phyloP scores from a whole-genome alignment of 2,888 invertebrate genomes.

The Allolobophora icterica region DNA sequence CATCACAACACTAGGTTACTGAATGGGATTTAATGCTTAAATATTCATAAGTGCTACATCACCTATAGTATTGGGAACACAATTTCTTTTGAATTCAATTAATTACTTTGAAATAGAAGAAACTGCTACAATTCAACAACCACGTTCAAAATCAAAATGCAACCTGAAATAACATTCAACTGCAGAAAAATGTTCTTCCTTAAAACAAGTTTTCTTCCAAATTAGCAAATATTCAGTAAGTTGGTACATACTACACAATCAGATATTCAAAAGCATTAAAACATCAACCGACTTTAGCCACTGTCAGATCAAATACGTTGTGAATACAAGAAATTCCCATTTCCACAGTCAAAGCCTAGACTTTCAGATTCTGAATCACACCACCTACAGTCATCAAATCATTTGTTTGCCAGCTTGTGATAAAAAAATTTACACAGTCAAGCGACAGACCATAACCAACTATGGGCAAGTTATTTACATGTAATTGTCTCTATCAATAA shows the following conservation, averaged over 20 bases:
- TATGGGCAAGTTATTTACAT: not conserved
- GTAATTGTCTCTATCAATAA: not conserved
- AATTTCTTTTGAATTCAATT: not conserved
- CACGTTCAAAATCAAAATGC: not conserved
- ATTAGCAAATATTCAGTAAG: constrained; percentile 14
- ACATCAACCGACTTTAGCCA: not conserved
- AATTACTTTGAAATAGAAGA: not conserved
- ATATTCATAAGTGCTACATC: not conserved
- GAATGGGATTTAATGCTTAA: not conserved
- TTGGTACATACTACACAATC: not conserved
- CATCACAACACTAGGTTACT: not conserved
- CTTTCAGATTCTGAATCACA: not conserved
- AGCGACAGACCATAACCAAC: not conserved
- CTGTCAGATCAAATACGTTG: not conserved
- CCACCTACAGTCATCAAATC: not conserved
- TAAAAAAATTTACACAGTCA: not conserved
- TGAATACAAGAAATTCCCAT: not conserved
- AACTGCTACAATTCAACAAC: not conserved
- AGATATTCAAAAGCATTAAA: not conserved
- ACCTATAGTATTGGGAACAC: not conserved
- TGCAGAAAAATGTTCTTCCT: not conserved
- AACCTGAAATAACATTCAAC: not conserved
- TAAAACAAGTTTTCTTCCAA: not conserved
- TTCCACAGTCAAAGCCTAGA: not conserved
- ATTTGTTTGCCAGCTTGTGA: not conserved